Evolutionary conservation across 2,113 vertebrate species (phyloP), one percentile per base, ranked within the genome.

Genomic region (Chamaea fasciata): DNA sequence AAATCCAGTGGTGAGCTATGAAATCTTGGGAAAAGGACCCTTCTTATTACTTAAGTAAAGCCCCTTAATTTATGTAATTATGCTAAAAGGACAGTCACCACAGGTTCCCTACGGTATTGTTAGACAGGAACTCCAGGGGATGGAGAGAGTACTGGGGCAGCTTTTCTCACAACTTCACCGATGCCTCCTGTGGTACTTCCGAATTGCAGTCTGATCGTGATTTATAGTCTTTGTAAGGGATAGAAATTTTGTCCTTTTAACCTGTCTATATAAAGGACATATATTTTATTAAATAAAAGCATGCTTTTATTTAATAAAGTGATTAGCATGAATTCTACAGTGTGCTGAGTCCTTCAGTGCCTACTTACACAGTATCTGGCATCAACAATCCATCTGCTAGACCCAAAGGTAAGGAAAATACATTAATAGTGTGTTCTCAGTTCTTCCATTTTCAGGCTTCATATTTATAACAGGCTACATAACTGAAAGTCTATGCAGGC

Each of bases 341-440:
- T 11, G 30, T 22, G 56, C 62, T 0, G 64, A 95, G 73, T 60
- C 35, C 69, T 95, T 94, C 91, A 81, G 22, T 53, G 56, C 4
- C 1, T 83, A 80, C 70, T 87, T 83, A 71, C 68, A 78, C 56
- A 81, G 3, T 71, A 63, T 41, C 56, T 81, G 92, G 71, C 91
- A 91, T 59, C 84, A 95, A 94, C 55, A 90, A 90, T 42, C 74
- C 86, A 83, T 71, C 73, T 88, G 39, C 57, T 62, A 87, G 53
- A 89, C 49, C 9, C 27, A 92, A 90, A 84, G 0, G 6, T 78
- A 89, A 90, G 88, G 80, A 95, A 97, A 96, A 93, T 15, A 81
- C 90, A 94, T 95, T 95, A 96, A 64, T 60, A 87, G 44, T 12
- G 37, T 68, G 83, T 65, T 95, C 79, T 92, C 76, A 93, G 50